phyloP scores from a whole-genome alignment of 2,797 vertebrate species.

The Sphenopsis melanotis region DNA sequence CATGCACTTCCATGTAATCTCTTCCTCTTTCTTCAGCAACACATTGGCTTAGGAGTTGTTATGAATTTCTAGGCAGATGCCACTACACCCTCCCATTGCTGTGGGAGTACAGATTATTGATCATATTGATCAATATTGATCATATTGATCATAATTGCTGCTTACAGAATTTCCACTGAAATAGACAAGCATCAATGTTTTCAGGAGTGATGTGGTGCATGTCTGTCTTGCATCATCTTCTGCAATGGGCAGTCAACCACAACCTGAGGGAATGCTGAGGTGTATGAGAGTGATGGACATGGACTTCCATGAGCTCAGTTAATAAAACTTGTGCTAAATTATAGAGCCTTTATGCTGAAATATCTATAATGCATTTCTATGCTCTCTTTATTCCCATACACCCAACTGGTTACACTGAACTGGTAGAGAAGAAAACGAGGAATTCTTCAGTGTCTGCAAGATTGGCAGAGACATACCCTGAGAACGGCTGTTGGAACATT shows the following conservation, averaged over 20 bases:
- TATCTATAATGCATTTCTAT: not conserved
- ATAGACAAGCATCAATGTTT: fast-evolving
- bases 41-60: not conserved
- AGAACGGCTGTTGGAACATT: not conserved
- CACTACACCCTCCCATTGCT: not conserved
- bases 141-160: not conserved
- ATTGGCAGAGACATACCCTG: not conserved
- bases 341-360: not conserved
- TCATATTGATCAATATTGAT: not conserved
- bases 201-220: not conserved
- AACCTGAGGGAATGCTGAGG: not conserved
- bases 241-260: not conserved
- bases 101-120: not conserved
- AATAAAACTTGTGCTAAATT: not conserved
- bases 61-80: not conserved
- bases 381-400: not conserved
- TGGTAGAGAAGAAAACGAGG: not conserved
- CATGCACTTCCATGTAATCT: fast-evolving
- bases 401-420: not conserved
- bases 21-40: not conserved
- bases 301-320: not conserved
- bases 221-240: not conserved
- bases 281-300: not conserved
- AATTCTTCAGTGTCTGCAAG: not conserved
- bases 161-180: not conserved